phyloP scores from a whole-genome alignment of 2,888 invertebrate genomes.

The Drosophila demipolita region DNA sequence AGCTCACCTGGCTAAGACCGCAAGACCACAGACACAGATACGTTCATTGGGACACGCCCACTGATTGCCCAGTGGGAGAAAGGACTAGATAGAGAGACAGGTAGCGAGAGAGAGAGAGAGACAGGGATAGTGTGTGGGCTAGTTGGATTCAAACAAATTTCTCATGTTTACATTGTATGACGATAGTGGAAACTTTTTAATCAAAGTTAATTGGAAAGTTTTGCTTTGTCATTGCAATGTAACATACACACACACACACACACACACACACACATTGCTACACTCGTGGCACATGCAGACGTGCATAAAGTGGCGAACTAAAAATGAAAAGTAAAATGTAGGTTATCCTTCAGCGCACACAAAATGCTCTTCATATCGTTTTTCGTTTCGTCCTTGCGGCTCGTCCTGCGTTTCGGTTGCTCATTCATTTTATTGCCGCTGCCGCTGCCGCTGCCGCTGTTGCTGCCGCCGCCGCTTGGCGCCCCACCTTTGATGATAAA shows the following conservation, averaged over 20 bases:
- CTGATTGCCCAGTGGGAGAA: slow-evolving; percentile 39
- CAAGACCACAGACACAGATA: slow-evolving; percentile 44
- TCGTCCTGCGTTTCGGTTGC: slow-evolving; percentile 47
- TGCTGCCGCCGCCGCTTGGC: slow-evolving; percentile 31
- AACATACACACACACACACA: slow-evolving; percentile 47
- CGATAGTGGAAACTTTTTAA: slow-evolving; percentile 79
- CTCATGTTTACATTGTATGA: slow-evolving; percentile 80
- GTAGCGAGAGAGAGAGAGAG: background rate
- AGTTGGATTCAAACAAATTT: slow-evolving; percentile 78
- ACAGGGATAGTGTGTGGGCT: background rate
- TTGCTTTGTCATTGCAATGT: slow-evolving; percentile 77
- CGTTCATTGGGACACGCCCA: slow-evolving; percentile 49
- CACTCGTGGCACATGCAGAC: slow-evolving; percentile 34
- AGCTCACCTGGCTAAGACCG: slow-evolving; percentile 52
- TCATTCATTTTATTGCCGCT: slow-evolving; percentile 66
- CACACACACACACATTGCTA: slow-evolving; percentile 15
- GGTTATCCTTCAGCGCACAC: slow-evolving; percentile 79
- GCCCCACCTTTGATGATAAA: slow-evolving; percentile 80
- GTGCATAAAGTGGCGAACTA: slow-evolving; percentile 72
- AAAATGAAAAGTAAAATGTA: slow-evolving; percentile 78
- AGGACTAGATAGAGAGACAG: background rate
- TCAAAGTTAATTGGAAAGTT: slow-evolving; percentile 82
- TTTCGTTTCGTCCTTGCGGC: slow-evolving; percentile 11
- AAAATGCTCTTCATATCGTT: slow-evolving; percentile 59
- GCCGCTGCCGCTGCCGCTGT: slow-evolving; percentile 58